Evolutionary conservation across 1,140 invertebrate genomes (phyloP).

Genomic region (Eupeodes corollae): DNA sequence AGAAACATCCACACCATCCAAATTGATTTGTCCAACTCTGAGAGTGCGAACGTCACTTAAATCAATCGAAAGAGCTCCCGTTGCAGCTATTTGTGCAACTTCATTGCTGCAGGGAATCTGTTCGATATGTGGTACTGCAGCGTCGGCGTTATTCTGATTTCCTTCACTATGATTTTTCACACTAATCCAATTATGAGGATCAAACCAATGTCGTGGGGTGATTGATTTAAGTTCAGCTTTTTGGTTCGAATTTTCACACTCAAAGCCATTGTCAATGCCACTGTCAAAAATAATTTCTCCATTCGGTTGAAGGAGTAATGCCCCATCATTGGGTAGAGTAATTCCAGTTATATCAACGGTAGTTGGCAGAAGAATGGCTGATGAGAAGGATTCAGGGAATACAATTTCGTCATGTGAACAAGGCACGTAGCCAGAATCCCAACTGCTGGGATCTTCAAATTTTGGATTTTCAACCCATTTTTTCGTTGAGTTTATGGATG

Average conservation of each 20-base stretch:
- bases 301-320: conserved; percentile 20
- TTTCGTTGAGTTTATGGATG: conserved; percentile 14
- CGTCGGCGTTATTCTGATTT: not conserved
- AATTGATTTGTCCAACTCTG: conserved; percentile 22
- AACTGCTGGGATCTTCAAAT: conserved; percentile 14
- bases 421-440: conserved; percentile 21
- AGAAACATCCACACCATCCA: conserved; percentile 25
- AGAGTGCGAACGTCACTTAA: conserved; percentile 22
- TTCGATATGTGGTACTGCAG: conserved; percentile 20
- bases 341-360: conserved; percentile 17
- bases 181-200: conserved; percentile 20
- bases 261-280: not conserved
- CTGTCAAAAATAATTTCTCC: conserved; percentile 15
- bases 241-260: conserved; percentile 12
- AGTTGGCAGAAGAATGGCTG: conserved; percentile 20
- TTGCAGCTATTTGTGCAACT: conserved; percentile 20
- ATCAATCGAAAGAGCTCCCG: conserved; percentile 20
- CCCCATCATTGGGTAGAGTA: conserved; percentile 21
- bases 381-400: conserved; percentile 23
- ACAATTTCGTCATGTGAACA: conserved; percentile 19
- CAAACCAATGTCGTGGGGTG: conserved; percentile 26
- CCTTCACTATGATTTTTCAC: not conserved
- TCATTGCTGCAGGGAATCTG: conserved; percentile 31
- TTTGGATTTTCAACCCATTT: conserved; percentile 15
- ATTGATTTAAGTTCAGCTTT: conserved; percentile 17